These are phyloP conservation scores for Halcyon badia DNA, from an alignment of 2,797 vertebrate genomes.

Conservation along the genomic window DNA sequence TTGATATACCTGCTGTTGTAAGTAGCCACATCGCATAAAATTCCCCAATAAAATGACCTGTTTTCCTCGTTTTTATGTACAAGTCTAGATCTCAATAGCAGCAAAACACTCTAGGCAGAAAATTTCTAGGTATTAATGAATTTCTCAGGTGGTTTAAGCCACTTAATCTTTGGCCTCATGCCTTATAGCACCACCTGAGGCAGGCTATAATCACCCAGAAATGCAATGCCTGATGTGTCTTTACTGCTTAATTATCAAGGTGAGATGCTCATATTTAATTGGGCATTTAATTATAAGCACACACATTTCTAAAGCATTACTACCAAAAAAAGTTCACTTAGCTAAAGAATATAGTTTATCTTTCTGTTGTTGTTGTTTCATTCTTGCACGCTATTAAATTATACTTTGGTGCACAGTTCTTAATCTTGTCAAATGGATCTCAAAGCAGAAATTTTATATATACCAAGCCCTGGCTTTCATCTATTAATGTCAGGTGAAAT, in stretches of 20 bases:
- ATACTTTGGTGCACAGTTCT: not conserved
- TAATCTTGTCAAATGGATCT: not conserved
- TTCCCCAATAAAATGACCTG: not conserved
- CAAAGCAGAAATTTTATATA: not conserved
- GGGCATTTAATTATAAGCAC: constrained; percentile 69
- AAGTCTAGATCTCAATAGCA: constrained; percentile 7
- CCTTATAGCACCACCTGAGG: constrained; percentile 43
- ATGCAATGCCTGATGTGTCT: constrained; percentile 64
- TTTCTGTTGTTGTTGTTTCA: not conserved
- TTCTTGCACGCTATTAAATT: not conserved
- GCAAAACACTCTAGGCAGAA: constrained; percentile 44
- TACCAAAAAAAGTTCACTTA: constrained; percentile 30
- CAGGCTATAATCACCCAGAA: constrained; percentile 64
- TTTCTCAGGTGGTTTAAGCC: constrained; percentile 74
- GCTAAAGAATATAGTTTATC: constrained; percentile 39
- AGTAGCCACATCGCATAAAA: not conserved
- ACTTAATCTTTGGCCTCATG: constrained; percentile 72
- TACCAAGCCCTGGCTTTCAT: not conserved
- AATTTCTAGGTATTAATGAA: constrained; percentile 58
- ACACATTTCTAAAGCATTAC: constrained; percentile 56
- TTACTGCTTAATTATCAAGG: constrained; percentile 81
- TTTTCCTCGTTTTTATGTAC: not conserved
- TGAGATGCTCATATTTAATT: constrained; percentile 77
- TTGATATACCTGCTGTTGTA: not conserved
- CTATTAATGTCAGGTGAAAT: not conserved